Base-by-base conservation (phyloP, 2,888 invertebrate genomes). In the Scaptomyza tumidula region DNA sequence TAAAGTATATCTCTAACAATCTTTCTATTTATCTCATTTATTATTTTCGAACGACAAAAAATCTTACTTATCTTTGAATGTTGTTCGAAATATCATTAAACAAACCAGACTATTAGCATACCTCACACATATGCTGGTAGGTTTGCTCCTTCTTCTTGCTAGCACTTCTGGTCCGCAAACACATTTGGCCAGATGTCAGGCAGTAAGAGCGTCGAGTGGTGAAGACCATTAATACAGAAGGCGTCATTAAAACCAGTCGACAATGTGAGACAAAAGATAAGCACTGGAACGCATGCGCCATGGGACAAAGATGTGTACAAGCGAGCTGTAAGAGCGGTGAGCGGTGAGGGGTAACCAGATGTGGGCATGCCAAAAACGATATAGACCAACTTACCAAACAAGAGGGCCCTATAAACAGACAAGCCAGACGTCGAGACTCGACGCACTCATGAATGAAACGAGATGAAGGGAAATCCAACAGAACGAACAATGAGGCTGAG, bases 181-280 rank as follows among this genome's bases (percentile, higher is more conserved):
- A 70, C 73, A 81, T 77, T 73, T 70, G 58, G 71, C 77, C 82
- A 83, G 77, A 85, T 82, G 82, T 72, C 73, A 69, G 53, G 43
- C 65, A 72, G 62, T 58, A 9, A 14, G 39, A 41, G 9, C 9
- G 39, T 41, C 41, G 41, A 41, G 41, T 10, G 3, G 39, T 4
- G 41, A 54, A 61, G 57, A 52, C 55, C 55, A 74, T 75, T 61
- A 60, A 49, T 61, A 72, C 68, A 50, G 76, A 57, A 73, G 71
- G 72, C 82, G 81, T 74, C 72, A 75, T 75, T 64, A 74, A 74
- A 77, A 73, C 73, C 78, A 75, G 80, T 71, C 80, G 63, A 77
- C 83, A 80, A 71, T n/a, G n/a, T 50, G 80, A 73, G 80, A 80
- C 80, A 76, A 80, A 69, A 73, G 76, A 80, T 82, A 68, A 71